Conservation (phyloP, 2,888 invertebrate genomes). For the Melinaea marsaeus region DNA sequence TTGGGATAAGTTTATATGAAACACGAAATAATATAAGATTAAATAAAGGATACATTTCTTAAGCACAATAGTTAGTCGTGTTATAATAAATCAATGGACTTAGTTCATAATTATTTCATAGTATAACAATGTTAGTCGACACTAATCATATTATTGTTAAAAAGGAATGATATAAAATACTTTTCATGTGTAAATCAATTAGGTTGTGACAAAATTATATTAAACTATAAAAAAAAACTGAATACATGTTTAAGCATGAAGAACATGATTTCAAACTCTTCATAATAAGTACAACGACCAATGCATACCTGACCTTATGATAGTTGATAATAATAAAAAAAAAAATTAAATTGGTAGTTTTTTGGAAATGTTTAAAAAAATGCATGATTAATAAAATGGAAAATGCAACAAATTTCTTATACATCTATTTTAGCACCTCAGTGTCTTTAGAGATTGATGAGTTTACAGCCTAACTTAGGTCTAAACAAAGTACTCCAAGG, state of each 20-base stretch:
- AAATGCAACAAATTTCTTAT: slow-evolving; percentile 38
- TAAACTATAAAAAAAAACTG: no score
- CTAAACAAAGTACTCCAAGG: slow-evolving; percentile 40
- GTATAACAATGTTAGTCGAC: background rate
- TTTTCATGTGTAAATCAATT: no score
- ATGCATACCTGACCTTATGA: background rate
- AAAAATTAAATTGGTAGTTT: slow-evolving; percentile 15
- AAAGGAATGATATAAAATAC: no score
- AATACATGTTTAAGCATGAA: no score
- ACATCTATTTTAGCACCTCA: slow-evolving; percentile 55
- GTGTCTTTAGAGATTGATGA: slow-evolving; percentile 51
- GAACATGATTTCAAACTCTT: no score
- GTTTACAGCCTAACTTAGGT: slow-evolving; percentile 51
- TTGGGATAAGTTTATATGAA: slow-evolving; percentile 50
- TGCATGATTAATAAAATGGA: slow-evolving; percentile 33
- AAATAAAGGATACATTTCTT: slow-evolving; percentile 46
- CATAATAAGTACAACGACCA: no score
- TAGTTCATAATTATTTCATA: slow-evolving; percentile 1
- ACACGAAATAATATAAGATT: slow-evolving; percentile 57
- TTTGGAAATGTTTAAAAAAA: slow-evolving; percentile 34
- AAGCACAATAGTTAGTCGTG: slow-evolving; percentile 30
- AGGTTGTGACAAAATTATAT: no score
- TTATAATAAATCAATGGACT: background rate
- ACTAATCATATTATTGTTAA: no score
- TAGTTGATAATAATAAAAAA: slow-evolving; percentile 14